A percentile compares a stretch with the other conserved stretches of the same genome.
Conservation (phyloP, 2,888 invertebrate species). For the Pemphredon lugubris region DNA sequence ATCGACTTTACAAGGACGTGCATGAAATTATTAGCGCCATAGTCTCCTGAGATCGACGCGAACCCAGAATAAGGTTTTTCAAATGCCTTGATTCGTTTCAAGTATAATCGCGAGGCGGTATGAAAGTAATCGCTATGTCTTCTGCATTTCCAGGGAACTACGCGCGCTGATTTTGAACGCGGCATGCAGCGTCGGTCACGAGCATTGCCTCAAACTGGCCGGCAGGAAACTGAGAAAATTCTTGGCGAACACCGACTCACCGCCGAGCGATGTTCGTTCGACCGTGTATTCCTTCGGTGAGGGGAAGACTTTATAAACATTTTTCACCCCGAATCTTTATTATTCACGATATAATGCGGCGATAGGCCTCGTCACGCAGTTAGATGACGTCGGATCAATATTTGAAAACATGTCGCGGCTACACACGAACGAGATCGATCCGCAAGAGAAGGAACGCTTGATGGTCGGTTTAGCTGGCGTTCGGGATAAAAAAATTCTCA, state of each 20-base stretch:
- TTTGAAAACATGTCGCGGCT: constrained; percentile 56
- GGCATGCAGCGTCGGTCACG: constrained; percentile 61
- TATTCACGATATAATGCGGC: constrained; percentile 11
- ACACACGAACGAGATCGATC: constrained; percentile 50
- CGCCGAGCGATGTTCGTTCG: constrained; percentile 60
- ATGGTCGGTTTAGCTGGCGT: constrained; percentile 55
- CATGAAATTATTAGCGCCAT: too few species aligned
- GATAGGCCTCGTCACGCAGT: constrained; percentile 26
- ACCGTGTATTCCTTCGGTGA: constrained; percentile 63
- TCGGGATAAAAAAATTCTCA: constrained; percentile 50
- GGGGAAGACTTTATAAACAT: constrained; percentile 20
- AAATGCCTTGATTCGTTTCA: too few species aligned
- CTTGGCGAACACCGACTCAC: constrained; percentile 17
- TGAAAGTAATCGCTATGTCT: neutral
- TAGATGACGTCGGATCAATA: constrained; percentile 28
- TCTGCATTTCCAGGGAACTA: constrained; percentile 56
- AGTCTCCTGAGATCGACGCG: too few species aligned
- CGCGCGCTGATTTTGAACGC: constrained; percentile 56
- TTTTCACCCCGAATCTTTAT: constrained; percentile 11
- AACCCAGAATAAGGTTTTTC: too few species aligned
- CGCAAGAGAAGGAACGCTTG: constrained; percentile 61
- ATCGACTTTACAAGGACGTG: too few species aligned
- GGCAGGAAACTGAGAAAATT: constrained; percentile 35
- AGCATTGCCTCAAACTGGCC: constrained; percentile 54
- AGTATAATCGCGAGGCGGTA: too few species aligned